Evolutionary conservation across 92 coral and sea anemone genomes (phyloP).

Genomic region (Epizoanthus scotinus): DNA sequence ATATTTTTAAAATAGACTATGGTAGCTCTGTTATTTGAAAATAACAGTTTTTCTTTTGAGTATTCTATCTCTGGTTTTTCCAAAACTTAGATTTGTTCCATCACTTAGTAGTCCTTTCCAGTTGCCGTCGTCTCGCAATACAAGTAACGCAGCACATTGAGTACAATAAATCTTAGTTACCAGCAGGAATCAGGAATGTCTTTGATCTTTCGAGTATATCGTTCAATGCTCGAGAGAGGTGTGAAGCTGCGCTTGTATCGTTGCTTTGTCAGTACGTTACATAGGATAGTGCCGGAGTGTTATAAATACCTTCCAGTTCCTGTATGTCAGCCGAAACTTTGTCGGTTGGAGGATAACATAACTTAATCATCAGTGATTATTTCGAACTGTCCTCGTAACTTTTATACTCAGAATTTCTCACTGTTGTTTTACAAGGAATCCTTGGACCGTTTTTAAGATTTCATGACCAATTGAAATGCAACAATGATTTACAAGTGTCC

Average conservation of each 20-base stretch:
- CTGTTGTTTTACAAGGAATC: background rate
- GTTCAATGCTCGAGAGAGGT: background rate
- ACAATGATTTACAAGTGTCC: background rate
- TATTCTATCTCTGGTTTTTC: too few species aligned
- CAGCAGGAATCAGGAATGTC: background rate
- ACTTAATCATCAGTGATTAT: too few species aligned
- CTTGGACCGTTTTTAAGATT: background rate
- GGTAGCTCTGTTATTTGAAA: too few species aligned
- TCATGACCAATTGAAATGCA: background rate
- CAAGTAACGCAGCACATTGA: too few species aligned
- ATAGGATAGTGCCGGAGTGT: too few species aligned
- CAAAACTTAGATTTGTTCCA: background rate
- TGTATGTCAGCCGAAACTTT: background rate
- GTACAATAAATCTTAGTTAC: background rate
- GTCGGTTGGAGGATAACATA: background rate
- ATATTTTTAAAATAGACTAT: too few species aligned
- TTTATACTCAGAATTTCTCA: background rate
- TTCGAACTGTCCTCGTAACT: background rate
- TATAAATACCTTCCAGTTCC: slow-evolving; percentile 3
- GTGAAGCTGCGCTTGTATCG: background rate
- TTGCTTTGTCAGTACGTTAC: background rate
- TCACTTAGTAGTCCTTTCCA: background rate
- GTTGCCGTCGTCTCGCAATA: too few species aligned
- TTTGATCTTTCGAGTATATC: too few species aligned
- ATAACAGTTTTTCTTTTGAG: too few species aligned